Conservation (phyloP, 1,140 invertebrate species). For the Apis cerana region DNA sequence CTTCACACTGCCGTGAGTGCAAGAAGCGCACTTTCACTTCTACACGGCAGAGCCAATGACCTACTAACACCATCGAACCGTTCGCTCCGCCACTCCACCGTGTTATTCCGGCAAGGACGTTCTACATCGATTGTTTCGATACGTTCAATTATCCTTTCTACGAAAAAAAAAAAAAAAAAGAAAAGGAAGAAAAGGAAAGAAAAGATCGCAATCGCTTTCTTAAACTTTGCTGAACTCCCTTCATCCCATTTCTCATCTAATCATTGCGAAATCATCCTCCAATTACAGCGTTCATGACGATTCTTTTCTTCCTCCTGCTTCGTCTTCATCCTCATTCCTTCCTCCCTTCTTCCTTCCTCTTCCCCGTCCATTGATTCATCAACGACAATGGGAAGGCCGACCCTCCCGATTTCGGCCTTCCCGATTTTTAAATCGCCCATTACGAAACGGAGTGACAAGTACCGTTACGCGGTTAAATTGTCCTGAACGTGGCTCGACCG, state of each 20-base stretch:
- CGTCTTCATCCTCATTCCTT: background rate
- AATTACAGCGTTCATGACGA: no score
- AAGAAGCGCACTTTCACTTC: slow-evolving; percentile 77
- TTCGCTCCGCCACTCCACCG: slow-evolving; percentile 20
- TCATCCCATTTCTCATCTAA: no score
- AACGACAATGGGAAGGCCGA: background rate
- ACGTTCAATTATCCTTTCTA: background rate
- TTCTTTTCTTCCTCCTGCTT: no score
- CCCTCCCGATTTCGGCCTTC: no score
- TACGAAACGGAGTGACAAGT: slow-evolving; percentile 21
- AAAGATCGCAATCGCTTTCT: no score
- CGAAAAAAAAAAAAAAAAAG: no score
- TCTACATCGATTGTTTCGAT: slow-evolving; percentile 34
- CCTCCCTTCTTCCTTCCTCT: no score
- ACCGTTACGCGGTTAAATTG: slow-evolving; percentile 48
- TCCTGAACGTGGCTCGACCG: slow-evolving; percentile 33
- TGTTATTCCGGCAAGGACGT: slow-evolving; percentile 62
- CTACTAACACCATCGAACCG: slow-evolving; percentile 77
- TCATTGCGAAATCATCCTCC: no score
- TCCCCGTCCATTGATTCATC: no score
- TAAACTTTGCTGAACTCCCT: no score
- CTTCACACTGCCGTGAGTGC: slow-evolving; percentile 75
- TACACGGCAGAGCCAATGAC: slow-evolving; percentile 78
- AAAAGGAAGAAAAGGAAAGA: no score
- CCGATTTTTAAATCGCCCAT: slow-evolving; percentile 12